Base-by-base conservation (phyloP, 2,888 invertebrate genomes). In the Apamea anceps region DNA sequence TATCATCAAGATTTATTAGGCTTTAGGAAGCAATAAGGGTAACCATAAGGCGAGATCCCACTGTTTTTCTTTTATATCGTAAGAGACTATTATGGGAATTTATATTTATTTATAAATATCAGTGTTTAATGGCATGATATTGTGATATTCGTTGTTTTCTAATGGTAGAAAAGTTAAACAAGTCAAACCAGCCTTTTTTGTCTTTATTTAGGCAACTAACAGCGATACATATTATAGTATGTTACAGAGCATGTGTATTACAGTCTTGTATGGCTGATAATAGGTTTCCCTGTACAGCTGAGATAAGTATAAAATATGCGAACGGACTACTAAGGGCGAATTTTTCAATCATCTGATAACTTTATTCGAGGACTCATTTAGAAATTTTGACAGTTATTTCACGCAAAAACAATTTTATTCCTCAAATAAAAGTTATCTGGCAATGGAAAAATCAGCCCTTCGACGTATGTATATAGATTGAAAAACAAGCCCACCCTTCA, bases 1-100 rank as follows among this genome's bases (percentile, higher is more conserved):
- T 72, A 72, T 76, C 62, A 82, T 73, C 48, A 81, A 84, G 86
- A 84, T 85, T 84, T 80, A 85, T 85, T 76, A 84, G 51, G 70
- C 70, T 75, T 75, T 68, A 51, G 37, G 68, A 85, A 77, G 72
- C 60, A 72, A 62, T 72, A 75, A 62, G 32, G 65, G 70, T 66
- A 67, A 60, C 45, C 42, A 25, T 67, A 28, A n/a, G 57, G 18
- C 21, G 4, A 65, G 15, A 57, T 75, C 3, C n/a, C 54, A 66
- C 25, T 60, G 57, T 5, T n/a, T 60, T 60, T 60, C n/a, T n/a
- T 60, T n/a, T 60, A n/a, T 60, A 13, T 60, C n/a, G 57, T n/a
- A 60, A 60, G n/a, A 12, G 0, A 25, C n/a, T 57, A 57, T 63
- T 72, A 63, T 45, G 10, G 18, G 28, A 54, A 68, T 72, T 54